These are phyloP conservation scores for Periophthalmodon schlosseri DNA, from an alignment of 2,113 vertebrate genomes.

Conservation along the genomic window DNA sequence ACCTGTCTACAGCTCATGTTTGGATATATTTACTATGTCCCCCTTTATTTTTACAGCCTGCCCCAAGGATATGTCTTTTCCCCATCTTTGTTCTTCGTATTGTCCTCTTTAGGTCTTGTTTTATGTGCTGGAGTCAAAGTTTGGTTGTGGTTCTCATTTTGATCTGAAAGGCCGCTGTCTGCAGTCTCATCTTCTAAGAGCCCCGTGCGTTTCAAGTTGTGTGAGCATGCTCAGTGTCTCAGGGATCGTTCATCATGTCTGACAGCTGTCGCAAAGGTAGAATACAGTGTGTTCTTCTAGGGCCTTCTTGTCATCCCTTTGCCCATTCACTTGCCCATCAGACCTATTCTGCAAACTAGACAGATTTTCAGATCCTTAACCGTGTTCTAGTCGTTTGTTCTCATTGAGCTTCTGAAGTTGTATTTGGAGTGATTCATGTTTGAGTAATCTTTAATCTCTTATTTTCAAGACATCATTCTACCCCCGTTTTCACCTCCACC, in stretches of 20 bases:
- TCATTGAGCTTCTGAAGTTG: no score
- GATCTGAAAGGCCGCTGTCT: conserved; percentile 2
- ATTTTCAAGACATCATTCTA: no score
- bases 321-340: background rate
- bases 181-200: background rate
- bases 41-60: conserved; percentile 12
- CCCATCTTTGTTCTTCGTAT: conserved; percentile 5
- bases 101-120: conserved; percentile 36
- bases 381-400: no score
- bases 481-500: no score
- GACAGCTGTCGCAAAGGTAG: conserved; percentile 55
- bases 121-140: conserved; percentile 39
- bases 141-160: conserved; percentile 30
- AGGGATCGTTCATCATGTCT: conserved; percentile 45
- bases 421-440: no score
- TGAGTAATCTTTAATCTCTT: no score
- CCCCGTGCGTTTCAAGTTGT: conserved; percentile 50
- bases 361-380: no score
- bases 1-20: conserved; percentile 22
- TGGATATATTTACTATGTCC: background rate
- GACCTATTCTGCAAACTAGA: no score
- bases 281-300: conserved; percentile 39
- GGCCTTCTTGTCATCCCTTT: conserved; percentile 40
- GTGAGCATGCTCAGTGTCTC: conserved; percentile 14
- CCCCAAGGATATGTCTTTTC: background rate